Evolutionary conservation across 2,113 vertebrate species (phyloP).

Genomic region (Zapus hudsonius): DNA sequence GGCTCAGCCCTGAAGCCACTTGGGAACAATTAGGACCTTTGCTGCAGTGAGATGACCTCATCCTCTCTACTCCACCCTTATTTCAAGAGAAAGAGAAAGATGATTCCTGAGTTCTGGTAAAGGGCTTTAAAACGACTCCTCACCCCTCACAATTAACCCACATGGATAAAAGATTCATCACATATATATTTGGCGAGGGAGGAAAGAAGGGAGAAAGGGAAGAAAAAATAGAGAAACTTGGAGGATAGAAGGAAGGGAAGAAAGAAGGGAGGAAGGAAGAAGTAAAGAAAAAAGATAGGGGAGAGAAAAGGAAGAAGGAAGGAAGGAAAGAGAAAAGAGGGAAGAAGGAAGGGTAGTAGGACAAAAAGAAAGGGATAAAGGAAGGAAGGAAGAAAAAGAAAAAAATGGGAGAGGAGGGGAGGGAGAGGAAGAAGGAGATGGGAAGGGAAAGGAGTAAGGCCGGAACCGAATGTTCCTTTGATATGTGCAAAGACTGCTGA

Average conservation of each 20-base stretch:
- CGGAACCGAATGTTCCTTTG: background rate
- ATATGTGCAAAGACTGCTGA: background rate
- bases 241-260: too few species aligned
- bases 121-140: background rate
- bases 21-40: background rate
- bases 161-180: background rate
- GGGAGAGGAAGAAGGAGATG: too few species aligned
- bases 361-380: too few species aligned
- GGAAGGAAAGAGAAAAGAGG: background rate
- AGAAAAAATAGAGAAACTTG: rapidly evolving
- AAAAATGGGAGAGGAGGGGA: rapidly evolving
- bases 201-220: rapidly evolving
- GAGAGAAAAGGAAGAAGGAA: rapidly evolving
- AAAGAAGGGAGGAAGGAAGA: too few species aligned
- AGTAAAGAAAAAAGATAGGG: background rate
- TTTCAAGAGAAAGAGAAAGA: background rate
- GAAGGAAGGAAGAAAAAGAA: too few species aligned
- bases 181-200: too few species aligned
- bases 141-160: background rate
- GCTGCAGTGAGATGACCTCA: background rate
- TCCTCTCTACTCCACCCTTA: background rate
- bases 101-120: background rate
- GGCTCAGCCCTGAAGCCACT: background rate
- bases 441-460: too few species aligned
- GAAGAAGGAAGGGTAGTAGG: rapidly evolving